Conservation (phyloP, 1,140 invertebrate species). For the Drosophila lacteicornis region DNA sequence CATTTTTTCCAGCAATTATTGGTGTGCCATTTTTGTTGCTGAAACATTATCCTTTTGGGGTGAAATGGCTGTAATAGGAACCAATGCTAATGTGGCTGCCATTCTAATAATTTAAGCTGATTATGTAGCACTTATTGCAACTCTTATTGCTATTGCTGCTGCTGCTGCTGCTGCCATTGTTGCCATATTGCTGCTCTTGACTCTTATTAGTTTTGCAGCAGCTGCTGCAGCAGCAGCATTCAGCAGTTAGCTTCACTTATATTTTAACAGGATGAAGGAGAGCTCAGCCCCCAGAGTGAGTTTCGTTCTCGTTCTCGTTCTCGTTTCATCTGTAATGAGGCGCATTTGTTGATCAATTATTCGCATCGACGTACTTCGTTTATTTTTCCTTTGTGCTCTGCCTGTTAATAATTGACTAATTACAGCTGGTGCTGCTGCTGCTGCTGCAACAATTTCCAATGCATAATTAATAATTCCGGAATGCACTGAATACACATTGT, state of each 20-base stretch:
- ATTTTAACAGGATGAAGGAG: neutral
- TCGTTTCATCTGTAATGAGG: neutral
- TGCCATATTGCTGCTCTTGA: conserved; percentile 1
- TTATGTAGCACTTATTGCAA: conserved; percentile 11
- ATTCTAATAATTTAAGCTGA: conserved; percentile 17
- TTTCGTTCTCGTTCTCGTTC: neutral
- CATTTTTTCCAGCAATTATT: neutral
- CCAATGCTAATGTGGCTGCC: conserved; percentile 5
- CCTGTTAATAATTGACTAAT: conserved; percentile 37
- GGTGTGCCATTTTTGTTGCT: neutral
- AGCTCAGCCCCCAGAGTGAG: neutral
- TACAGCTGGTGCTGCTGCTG: neutral
- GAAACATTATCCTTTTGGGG: neutral
- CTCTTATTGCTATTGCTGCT: neutral
- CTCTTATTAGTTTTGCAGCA: conserved; percentile 15
- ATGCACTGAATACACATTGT: neutral
- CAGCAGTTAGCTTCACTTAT: neutral
- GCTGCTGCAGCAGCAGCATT: neutral
- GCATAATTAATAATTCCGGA: conserved; percentile 35
- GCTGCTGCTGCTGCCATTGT: neutral
- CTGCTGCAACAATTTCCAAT: conserved; percentile 14
- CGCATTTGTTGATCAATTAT: conserved; percentile 16
- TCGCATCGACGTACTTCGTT: too few relatives aligned
- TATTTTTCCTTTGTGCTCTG: neutral
- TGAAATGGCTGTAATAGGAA: neutral